Evolutionary conservation across 2,888 invertebrate species (phyloP).

Genomic region (Apotomis turbidana): DNA sequence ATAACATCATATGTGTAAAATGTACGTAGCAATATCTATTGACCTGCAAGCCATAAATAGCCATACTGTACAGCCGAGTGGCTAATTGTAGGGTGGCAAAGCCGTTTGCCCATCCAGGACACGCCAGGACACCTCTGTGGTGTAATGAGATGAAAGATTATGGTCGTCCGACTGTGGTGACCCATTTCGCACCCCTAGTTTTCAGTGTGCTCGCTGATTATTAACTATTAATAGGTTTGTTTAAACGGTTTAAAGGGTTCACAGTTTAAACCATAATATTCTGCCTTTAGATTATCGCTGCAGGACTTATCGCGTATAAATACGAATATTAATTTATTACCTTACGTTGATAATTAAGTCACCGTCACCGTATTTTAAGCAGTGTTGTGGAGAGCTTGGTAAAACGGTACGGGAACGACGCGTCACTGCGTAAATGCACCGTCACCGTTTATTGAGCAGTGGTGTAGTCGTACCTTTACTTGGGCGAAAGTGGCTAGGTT

Average conservation of each 20-base stretch:
- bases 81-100: constrained; percentile 60
- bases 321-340: too few relatives aligned
- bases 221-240: constrained; percentile 58
- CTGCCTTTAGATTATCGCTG: too few relatives aligned
- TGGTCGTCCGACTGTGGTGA: constrained; percentile 74
- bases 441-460: too few relatives aligned
- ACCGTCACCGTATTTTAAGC: too few relatives aligned
- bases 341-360: too few relatives aligned
- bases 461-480: too few relatives aligned
- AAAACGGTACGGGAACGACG: too few relatives aligned
- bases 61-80: constrained; percentile 48
- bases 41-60: constrained; percentile 25
- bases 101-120: constrained; percentile 71
- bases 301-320: too few relatives aligned
- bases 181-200: constrained; percentile 73
- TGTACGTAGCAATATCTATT: background rate
- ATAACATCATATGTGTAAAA: background rate
- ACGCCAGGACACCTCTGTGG: constrained; percentile 58
- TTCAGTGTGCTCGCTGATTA: constrained; percentile 64
- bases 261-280: background rate
- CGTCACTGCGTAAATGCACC: too few relatives aligned
- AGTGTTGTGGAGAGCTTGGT: too few relatives aligned
- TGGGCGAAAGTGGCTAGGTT: too few relatives aligned
- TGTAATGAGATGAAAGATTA: constrained; percentile 79
- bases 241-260: background rate